phyloP scores from a whole-genome alignment of 2,888 invertebrate species.

The Apoda limacodes region DNA sequence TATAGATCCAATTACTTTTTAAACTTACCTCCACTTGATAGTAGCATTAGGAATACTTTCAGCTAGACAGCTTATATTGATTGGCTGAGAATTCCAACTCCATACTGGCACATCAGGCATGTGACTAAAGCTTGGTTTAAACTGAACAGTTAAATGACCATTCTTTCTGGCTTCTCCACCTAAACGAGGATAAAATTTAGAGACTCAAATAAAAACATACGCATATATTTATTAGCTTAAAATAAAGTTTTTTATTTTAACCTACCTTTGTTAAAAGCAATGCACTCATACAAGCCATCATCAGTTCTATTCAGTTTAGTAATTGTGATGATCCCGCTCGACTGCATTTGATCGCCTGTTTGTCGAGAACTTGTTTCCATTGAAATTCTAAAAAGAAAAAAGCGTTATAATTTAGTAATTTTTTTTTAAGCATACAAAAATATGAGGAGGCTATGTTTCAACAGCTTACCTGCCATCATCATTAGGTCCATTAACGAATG shows the following conservation, averaged over 20 bases:
- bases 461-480: constrained; percentile 66
- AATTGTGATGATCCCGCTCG: constrained; percentile 77
- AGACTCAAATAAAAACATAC: background rate
- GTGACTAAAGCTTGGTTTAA: constrained; percentile 82
- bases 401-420: background rate
- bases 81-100: constrained; percentile 85
- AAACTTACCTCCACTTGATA: constrained; percentile 83
- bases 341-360: constrained; percentile 59
- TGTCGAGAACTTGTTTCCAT: constrained; percentile 67
- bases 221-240: background rate
- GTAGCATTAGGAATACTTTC: constrained; percentile 92
- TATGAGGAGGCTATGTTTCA: background rate
- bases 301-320: constrained; percentile 75
- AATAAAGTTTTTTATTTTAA: background rate
- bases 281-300: constrained; percentile 91
- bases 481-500: constrained; percentile 73
- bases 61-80: constrained; percentile 89
- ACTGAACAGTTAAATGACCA: constrained; percentile 87
- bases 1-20: constrained; percentile 13
- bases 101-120: constrained; percentile 79
- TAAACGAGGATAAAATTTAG: constrained; percentile 17
- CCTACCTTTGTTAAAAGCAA: constrained; percentile 80
- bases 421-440: background rate
- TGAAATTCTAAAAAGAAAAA: constrained; percentile 58
- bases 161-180: constrained; percentile 80